Conservation (phyloP, 2,113 vertebrate species). For the Pipra filicauda region DNA sequence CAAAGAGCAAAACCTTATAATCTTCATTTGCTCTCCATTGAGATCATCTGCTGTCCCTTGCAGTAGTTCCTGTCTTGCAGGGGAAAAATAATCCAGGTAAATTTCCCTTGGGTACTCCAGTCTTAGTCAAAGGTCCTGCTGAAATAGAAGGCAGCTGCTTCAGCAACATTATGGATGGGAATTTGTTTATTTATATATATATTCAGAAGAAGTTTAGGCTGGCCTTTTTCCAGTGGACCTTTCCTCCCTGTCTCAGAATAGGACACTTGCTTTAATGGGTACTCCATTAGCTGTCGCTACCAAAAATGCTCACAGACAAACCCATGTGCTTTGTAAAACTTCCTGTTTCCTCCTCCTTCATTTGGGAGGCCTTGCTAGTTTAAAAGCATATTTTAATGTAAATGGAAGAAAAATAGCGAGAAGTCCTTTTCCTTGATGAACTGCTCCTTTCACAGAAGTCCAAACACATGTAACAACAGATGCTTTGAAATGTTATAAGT, state of each 20-base stretch:
- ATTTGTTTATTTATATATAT: neutral
- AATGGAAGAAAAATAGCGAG: neutral
- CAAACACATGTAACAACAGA: conserved; percentile 16
- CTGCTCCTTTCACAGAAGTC: neutral
- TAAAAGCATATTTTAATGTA: neutral
- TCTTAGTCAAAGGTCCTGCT: neutral
- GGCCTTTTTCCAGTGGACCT: neutral
- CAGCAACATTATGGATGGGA: neutral
- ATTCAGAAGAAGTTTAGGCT: neutral
- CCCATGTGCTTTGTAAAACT: neutral
- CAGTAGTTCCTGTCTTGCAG: neutral
- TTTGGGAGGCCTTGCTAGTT: neutral
- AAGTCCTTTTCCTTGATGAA: neutral
- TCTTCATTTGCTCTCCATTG: neutral
- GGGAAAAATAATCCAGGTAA: neutral
- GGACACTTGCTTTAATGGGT: neutral
- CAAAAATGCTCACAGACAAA: neutral
- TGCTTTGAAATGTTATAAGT: conserved; percentile 28
- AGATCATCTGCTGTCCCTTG: neutral
- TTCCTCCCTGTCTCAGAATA: neutral
- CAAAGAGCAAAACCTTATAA: neutral
- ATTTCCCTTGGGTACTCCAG: neutral
- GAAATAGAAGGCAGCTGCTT: neutral
- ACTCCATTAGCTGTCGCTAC: neutral
- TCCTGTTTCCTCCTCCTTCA: neutral